Evolutionary conservation across 2,113 vertebrate genomes (phyloP).

Genomic region (Hypocryptadius cinnamomeus): DNA sequence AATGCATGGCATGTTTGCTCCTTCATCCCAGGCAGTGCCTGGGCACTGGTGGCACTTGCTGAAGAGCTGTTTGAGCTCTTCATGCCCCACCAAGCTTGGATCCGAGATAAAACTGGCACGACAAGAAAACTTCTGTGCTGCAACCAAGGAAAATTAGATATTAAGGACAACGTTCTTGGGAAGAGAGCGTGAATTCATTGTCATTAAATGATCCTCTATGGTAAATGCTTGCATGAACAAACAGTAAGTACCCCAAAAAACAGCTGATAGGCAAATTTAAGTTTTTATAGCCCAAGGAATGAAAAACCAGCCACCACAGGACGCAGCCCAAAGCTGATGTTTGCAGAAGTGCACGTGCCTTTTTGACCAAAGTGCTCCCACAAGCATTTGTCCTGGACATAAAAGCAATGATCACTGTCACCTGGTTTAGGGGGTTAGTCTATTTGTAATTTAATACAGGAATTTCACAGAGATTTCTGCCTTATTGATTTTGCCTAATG

Average conservation of each 20-base stretch:
- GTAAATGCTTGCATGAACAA: background rate
- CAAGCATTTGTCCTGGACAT: background rate
- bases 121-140: background rate
- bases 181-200: background rate
- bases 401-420: background rate
- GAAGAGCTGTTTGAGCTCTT: background rate
- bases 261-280: background rate
- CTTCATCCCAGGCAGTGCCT: background rate
- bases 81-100: background rate
- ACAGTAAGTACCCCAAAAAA: background rate
- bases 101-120: background rate
- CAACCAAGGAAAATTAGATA: background rate
- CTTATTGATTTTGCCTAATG: slow-evolving; percentile 61
- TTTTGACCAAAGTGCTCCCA: background rate
- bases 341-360: background rate
- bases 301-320: background rate
- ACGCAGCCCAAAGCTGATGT: background rate
- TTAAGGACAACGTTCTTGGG: fast-evolving
- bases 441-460: slow-evolving; percentile 32
- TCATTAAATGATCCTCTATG: background rate
- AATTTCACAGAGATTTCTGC: slow-evolving; percentile 40
- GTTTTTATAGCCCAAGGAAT: background rate
- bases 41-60: too few species aligned
- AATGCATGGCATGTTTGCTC: fast-evolving
- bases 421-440: background rate